Evolutionary conservation across 2,113 vertebrate genomes (phyloP), one percentile per base, ranked within the genome.

Genomic region (Callocephalon fimbriatum): DNA sequence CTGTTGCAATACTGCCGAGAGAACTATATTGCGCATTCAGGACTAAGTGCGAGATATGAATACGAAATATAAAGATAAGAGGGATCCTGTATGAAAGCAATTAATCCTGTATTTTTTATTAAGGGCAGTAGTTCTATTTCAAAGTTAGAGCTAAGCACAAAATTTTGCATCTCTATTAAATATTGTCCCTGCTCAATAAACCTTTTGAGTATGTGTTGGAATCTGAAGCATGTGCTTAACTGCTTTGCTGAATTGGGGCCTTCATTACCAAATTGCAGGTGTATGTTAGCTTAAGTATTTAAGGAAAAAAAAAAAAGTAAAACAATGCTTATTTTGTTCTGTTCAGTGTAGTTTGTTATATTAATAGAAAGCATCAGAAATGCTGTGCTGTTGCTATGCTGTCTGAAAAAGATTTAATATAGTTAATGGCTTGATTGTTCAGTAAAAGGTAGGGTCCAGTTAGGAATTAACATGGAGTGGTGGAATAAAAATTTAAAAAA

Each of bases 141-240:
- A 25, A 83, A 83, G 25, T 73, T 78, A 62, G 14, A n/a, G 16
- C 38, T 2, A 6, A 88, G 65, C 75, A 88, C 75, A 86, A 65
- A 50, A 11, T 71, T 67, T 90, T 88, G 40, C 47, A 74, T 88
- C 54, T 94, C 71, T 79, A 7, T 78, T 86, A 86, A 88, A 59
- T 86, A 86, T 80, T 81, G 50, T 77, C 50, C 67, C 20, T 88
- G 35, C 35, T 95, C 82, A 95, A 88, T 94, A 96, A 95, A 78
- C 70, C 75, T 90, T 96, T 93, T 90, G 82, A 95, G 54, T 85
- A 94, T 82, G 86, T 97, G 92, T 92, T 95, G 88, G 94, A 96
- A 96, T 96, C 75, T 93, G 42, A 95, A 96, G 86, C 75, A 96
- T 93, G 67, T 80, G 68, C 59, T 80, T 94, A 88, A 88, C 79